phyloP scores from a whole-genome alignment of 2,113 vertebrate species.

The Centropristis striata region DNA sequence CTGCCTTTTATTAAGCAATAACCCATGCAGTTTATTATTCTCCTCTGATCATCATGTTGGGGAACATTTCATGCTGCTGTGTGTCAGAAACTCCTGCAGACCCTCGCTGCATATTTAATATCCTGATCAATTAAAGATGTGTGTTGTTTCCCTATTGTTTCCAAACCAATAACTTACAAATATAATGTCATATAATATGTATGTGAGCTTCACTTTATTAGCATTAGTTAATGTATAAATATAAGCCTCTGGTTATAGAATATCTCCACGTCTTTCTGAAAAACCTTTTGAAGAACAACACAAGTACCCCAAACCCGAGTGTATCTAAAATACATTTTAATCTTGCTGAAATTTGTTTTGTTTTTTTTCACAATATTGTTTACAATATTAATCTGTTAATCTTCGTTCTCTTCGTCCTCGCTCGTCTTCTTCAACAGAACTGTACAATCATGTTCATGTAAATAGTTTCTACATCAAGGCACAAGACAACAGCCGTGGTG shows the following conservation, averaged over 20 bases:
- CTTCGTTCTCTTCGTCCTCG: slow-evolving; percentile 77
- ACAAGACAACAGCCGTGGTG: slow-evolving; percentile 89
- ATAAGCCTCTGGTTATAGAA: slow-evolving; percentile 26
- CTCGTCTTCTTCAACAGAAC: slow-evolving; percentile 82
- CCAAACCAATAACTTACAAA: slow-evolving; percentile 16
- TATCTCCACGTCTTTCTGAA: slow-evolving; percentile 37
- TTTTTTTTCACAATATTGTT: slow-evolving; percentile 77
- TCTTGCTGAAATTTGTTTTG: slow-evolving; percentile 90
- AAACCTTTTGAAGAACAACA: slow-evolving; percentile 81
- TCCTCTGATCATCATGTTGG: slow-evolving; percentile 29
- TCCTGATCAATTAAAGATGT: background rate
- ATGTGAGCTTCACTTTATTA: slow-evolving; percentile 13
- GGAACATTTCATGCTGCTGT: slow-evolving; percentile 39
- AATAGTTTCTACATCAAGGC: slow-evolving; percentile 93
- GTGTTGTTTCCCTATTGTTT: slow-evolving; percentile 30
- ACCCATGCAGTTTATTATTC: slow-evolving; percentile 52
- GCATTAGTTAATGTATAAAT: slow-evolving; percentile 44
- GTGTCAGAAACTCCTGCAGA: slow-evolving; percentile 25
- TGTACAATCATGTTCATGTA: slow-evolving; percentile 90
- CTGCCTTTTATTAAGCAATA: slow-evolving; percentile 69
- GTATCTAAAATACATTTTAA: slow-evolving; percentile 99
- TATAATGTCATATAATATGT: too few species aligned
- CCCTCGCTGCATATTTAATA: background rate
- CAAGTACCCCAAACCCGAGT: slow-evolving; percentile 87
- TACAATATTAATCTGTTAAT: slow-evolving; percentile 79